These are phyloP conservation scores for Castor canadensis DNA, from an alignment of 2,113 vertebrate genomes.

Conservation along the genomic window DNA sequence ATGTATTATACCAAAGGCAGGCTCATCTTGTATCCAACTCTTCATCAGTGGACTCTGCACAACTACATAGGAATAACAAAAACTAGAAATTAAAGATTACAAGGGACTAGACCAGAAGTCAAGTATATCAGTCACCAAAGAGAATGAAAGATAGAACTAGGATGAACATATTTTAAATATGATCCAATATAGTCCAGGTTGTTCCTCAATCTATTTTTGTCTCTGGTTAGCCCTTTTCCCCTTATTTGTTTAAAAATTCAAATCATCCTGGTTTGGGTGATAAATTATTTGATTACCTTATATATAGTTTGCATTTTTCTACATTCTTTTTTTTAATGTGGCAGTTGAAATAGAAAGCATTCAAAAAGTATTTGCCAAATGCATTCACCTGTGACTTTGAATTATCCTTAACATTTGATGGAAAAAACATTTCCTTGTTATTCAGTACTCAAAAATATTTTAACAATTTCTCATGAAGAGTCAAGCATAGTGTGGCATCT, in stretches of 20 bases:
- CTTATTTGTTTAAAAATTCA: background rate
- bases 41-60: background rate
- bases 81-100: background rate
- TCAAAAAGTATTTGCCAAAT: background rate
- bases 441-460: background rate
- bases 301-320: background rate
- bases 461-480: background rate
- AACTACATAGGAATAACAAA: background rate
- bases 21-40: background rate
- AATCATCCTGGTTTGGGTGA: too few relatives aligned
- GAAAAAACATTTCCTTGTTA: background rate
- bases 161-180: background rate
- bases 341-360: background rate
- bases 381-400: background rate
- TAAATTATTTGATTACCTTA: background rate
- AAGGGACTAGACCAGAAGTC: background rate
- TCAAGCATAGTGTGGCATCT: background rate
- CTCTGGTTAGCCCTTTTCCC: background rate
- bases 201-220: background rate
- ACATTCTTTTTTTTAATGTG: background rate
- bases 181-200: background rate
- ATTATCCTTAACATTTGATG: background rate
- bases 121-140: background rate
- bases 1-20: background rate
- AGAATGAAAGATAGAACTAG: background rate